These are phyloP conservation scores for Plagodis dolabraria DNA, from an alignment of 2,888 invertebrate genomes.

Conservation along the genomic window DNA sequence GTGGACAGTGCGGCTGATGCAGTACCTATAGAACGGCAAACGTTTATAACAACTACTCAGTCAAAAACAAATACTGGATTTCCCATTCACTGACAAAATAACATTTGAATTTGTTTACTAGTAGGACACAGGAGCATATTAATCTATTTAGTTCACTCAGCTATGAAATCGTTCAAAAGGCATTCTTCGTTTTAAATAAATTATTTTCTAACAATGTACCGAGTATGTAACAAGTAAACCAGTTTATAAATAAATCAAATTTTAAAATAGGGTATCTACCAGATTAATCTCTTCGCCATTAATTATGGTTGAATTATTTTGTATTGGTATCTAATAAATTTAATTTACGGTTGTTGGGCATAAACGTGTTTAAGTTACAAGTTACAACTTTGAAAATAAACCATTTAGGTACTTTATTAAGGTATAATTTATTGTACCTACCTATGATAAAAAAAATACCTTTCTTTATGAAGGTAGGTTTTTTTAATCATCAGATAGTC, in stretches of 20 bases:
- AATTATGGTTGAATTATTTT: conserved; percentile 27
- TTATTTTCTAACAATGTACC: conserved; percentile 9
- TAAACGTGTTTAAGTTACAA: not conserved
- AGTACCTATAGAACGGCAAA: no score
- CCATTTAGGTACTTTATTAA: no score
- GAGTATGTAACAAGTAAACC: conserved; percentile 18
- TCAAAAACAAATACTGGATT: not conserved
- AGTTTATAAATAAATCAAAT: conserved; percentile 35
- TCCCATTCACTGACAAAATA: not conserved
- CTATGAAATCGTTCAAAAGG: conserved; percentile 17
- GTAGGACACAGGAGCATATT: not conserved
- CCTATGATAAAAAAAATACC: no score
- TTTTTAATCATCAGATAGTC: no score
- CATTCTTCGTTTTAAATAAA: conserved; percentile 7
- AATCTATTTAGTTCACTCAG: conserved; percentile 17
- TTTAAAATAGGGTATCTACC: conserved; percentile 31
- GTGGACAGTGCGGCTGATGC: no score
- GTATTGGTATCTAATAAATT: conserved; percentile 27
- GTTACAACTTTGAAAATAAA: not conserved
- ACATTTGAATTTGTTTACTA: not conserved
- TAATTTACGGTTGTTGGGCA: conserved; percentile 11
- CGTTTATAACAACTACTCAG: no score
- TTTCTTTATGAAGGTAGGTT: no score
- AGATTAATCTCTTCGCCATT: conserved; percentile 31
- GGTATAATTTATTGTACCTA: no score